Conservation (phyloP, 2,888 invertebrate species). For the Acleris laterana region DNA sequence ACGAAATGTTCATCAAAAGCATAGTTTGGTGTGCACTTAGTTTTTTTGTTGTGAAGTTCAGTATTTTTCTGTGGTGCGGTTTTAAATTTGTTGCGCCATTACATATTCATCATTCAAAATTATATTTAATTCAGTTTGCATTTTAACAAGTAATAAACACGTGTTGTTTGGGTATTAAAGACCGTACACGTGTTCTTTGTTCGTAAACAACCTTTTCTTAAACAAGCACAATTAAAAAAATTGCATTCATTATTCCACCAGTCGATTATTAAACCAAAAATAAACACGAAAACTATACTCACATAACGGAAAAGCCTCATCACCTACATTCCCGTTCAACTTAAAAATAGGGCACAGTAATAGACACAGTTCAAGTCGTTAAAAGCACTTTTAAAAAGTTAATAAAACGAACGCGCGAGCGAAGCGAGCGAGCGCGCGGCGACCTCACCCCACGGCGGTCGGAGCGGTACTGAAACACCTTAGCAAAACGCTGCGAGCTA, state of each 20-base stretch:
- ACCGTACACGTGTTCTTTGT: too few relatives aligned
- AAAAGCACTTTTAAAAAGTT: slow-evolving; percentile 18
- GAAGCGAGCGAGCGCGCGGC: slow-evolving; percentile 6
- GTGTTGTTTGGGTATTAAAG: too few relatives aligned
- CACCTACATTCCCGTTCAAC: slow-evolving; percentile 23
- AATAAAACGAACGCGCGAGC: slow-evolving; percentile 7
- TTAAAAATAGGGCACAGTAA: slow-evolving; percentile 4
- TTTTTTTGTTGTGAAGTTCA: too few relatives aligned
- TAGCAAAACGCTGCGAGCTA: slow-evolving; percentile 12
- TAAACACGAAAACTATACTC: slow-evolving; percentile 22
- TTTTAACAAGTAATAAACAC: too few relatives aligned
- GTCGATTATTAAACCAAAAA: slow-evolving; percentile 2
- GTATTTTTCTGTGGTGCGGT: too few relatives aligned
- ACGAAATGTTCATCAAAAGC: too few relatives aligned
- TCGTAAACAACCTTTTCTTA: too few relatives aligned
- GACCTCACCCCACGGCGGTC: slow-evolving; percentile 13
- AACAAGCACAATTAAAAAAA: too few relatives aligned
- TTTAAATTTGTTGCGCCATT: too few relatives aligned
- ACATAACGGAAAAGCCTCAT: slow-evolving; percentile 20
- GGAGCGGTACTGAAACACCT: slow-evolving; percentile 29
- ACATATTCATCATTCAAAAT: too few relatives aligned
- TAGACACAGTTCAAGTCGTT: slow-evolving; percentile 13
- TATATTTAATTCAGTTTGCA: too few relatives aligned
- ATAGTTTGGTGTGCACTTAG: too few relatives aligned
- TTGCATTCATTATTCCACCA: neutral